A percentile compares a stretch with the other conserved stretches of the same genome.
These are phyloP conservation scores for Dicycla oo DNA, from an alignment of 2,888 invertebrate species.

Conservation along the genomic window DNA sequence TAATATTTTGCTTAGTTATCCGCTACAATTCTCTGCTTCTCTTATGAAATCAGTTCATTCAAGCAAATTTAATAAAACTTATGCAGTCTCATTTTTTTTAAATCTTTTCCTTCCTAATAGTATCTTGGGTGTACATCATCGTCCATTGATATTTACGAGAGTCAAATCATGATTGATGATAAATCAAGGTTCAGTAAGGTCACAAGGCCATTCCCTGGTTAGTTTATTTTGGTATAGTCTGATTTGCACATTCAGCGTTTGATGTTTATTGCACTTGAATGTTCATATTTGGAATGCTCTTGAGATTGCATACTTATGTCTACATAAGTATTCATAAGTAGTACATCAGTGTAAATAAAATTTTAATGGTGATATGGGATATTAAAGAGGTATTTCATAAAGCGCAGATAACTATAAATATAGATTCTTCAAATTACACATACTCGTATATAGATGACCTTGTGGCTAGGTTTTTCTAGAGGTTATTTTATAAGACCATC, in stretches of 20 bases:
- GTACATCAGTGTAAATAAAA: constrained; percentile 12
- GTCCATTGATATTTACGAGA: constrained; percentile 12
- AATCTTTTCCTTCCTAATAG: not conserved
- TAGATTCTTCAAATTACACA: too few species aligned
- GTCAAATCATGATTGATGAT: constrained; percentile 11
- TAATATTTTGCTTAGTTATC: not conserved
- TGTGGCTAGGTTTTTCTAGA: too few species aligned
- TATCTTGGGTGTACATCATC: not conserved
- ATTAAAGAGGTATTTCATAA: not conserved
- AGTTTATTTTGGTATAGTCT: constrained; percentile 49
- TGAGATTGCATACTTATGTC: constrained; percentile 39
- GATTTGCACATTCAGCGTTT: constrained; percentile 53
- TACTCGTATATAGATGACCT: too few species aligned
- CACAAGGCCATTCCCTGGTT: constrained; percentile 48
- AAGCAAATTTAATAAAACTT: too few species aligned
- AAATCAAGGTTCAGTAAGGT: constrained; percentile 38
- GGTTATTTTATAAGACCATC: too few species aligned
- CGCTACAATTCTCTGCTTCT: not conserved
- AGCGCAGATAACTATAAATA: too few species aligned
- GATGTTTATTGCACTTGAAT: constrained; percentile 58
- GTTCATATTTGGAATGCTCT: constrained; percentile 57
- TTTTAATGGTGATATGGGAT: constrained; percentile 5
- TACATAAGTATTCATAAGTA: constrained; percentile 15
- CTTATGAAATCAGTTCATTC: not conserved
- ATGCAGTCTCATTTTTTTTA: not conserved